Conservation (phyloP, 1,140 invertebrate species). For the Melitaea cinxia region DNA sequence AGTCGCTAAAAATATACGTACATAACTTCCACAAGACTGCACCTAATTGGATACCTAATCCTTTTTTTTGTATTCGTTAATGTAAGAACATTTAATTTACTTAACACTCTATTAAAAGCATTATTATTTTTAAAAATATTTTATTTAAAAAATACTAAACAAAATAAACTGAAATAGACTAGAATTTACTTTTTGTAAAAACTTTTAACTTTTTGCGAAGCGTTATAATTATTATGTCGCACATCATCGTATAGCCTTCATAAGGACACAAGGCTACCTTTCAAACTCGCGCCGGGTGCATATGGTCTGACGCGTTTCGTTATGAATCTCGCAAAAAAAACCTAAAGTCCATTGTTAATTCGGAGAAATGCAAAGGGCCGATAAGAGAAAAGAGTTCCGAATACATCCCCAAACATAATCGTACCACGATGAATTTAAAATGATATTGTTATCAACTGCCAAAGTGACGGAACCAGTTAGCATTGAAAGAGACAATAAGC, state of each 20-base stretch:
- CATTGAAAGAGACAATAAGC: no score
- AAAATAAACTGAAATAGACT: no score
- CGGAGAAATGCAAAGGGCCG: constrained; percentile 17
- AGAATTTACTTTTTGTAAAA: no score
- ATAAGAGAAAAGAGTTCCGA: constrained; percentile 12
- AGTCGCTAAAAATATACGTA: no score
- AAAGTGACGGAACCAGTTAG: not conserved
- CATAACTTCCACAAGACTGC: no score
- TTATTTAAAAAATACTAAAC: no score
- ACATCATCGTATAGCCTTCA: not conserved
- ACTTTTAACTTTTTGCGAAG: not conserved
- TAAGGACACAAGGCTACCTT: not conserved
- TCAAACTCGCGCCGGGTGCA: constrained; percentile 5
- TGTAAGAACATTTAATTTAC: no score
- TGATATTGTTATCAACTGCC: not conserved
- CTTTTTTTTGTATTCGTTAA: no score
- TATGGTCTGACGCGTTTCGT: constrained; percentile 7
- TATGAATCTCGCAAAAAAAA: constrained; percentile 12
- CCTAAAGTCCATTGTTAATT: constrained; percentile 16
- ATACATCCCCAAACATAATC: not conserved
- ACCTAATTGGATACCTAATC: no score
- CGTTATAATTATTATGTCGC: not conserved
- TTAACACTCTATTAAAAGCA: no score
- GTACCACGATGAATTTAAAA: not conserved
- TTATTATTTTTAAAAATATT: no score